Conservation (phyloP, 2,797 vertebrate species). For the Tinamus major region DNA sequence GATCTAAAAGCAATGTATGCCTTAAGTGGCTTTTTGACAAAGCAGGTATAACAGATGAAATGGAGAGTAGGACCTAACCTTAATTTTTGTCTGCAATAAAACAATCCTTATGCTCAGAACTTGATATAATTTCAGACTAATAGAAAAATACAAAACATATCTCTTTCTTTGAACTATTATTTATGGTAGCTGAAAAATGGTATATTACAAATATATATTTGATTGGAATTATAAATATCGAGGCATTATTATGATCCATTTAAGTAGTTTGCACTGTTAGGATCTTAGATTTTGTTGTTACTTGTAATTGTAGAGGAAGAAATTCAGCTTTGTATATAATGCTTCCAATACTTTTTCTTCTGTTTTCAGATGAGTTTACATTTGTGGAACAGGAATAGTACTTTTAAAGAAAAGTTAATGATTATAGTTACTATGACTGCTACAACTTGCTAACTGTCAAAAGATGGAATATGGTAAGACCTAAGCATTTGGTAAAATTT, state of each 20-base stretch:
- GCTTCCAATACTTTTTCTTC: constrained; percentile 29
- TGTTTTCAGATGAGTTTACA: constrained; percentile 30
- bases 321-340: neutral
- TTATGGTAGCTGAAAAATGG: neutral
- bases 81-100: neutral
- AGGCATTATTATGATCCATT: neutral
- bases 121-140: neutral
- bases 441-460: neutral
- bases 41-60: neutral
- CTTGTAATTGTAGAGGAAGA: neutral
- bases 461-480: neutral
- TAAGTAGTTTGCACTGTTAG: neutral
- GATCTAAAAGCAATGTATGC: neutral
- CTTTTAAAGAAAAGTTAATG: neutral
- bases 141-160: neutral
- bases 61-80: neutral
- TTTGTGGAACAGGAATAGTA: neutral
- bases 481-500: neutral
- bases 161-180: neutral
- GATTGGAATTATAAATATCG: neutral
- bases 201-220: neutral
- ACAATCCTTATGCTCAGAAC: neutral
- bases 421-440: neutral
- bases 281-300: neutral
- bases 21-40: constrained; percentile 10